Conservation (phyloP, 1,140 invertebrate species). For the Camponotus pennsylvanicus region DNA sequence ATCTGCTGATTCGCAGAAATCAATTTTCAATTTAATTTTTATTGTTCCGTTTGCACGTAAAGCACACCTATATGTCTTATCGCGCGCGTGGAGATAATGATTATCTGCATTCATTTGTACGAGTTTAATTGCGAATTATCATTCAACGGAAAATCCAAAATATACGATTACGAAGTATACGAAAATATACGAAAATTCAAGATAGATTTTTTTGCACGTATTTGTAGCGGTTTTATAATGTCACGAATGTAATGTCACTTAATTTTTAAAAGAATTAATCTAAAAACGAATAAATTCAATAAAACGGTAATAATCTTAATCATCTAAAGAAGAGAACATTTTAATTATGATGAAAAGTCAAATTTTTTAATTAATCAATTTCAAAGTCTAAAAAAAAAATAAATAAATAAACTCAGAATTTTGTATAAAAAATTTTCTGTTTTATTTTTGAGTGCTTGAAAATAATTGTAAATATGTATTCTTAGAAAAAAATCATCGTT, state of each 20-base stretch:
- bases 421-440: not conserved
- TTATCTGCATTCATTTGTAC: constrained; percentile 16
- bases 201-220: not conserved
- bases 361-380: not conserved
- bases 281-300: not conserved
- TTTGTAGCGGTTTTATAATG: not conserved
- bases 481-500: not conserved
- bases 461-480: not conserved
- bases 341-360: not conserved
- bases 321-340: not conserved
- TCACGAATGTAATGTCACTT: no score
- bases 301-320: not conserved
- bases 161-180: not conserved
- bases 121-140: not conserved
- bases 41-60: constrained; percentile 2
- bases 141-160: not conserved
- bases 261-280: no score
- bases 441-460: not conserved
- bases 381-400: not conserved
- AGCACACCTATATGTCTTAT: not conserved
- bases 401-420: no score
- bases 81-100: not conserved
- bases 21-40: not conserved
- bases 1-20: constrained; percentile 1
- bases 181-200: not conserved